These are phyloP conservation scores for Psittacula echo DNA, from an alignment of 2,797 vertebrate species.

Conservation along the genomic window DNA sequence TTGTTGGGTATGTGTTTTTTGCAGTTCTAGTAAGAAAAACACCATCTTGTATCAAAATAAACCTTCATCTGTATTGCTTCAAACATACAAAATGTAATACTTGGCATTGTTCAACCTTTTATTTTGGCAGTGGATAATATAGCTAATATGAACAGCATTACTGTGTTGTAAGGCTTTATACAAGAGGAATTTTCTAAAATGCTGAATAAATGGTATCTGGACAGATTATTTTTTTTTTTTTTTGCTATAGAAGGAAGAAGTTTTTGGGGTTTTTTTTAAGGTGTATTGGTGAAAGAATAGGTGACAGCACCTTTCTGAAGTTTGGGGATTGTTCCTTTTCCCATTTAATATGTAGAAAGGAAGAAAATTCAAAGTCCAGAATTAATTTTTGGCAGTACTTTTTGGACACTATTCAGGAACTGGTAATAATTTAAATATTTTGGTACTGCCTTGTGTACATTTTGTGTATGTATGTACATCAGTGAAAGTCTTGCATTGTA, in stretches of 20 bases:
- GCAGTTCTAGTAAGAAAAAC: background rate
- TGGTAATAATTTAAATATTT: background rate
- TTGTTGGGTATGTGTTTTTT: slow-evolving; percentile 8
- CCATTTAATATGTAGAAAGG: background rate
- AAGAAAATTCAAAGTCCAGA: background rate
- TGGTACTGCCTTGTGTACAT: background rate
- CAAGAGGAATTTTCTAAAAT: background rate
- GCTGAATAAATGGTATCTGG: background rate
- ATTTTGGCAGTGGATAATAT: background rate
- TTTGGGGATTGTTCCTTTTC: background rate
- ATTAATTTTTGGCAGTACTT: background rate
- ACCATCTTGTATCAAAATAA: background rate
- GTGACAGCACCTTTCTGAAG: background rate
- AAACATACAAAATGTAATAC: background rate
- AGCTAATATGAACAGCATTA: background rate
- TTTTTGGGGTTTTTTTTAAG: background rate
- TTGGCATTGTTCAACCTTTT: slow-evolving; percentile 1
- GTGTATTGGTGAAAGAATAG: background rate
- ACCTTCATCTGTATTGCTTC: background rate
- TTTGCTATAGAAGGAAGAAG: background rate
- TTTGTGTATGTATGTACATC: background rate
- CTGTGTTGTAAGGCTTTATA: background rate
- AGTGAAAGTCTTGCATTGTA: background rate
- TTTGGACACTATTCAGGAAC: background rate
- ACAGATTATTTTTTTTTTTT: background rate